phyloP scores from a whole-genome alignment of 2,888 invertebrate species.

The Baccha elongata region DNA sequence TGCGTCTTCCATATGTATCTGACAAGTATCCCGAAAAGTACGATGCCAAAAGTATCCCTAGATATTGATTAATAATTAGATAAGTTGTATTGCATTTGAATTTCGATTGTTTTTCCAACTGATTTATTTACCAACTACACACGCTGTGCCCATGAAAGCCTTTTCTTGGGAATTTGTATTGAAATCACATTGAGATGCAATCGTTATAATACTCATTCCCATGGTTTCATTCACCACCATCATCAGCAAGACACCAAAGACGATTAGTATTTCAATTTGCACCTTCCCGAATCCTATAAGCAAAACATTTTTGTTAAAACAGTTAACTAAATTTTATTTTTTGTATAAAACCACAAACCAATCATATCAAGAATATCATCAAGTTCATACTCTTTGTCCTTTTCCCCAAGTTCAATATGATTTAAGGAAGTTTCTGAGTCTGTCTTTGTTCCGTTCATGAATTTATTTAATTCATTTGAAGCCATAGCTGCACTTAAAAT shows the following conservation, averaged over 20 bases:
- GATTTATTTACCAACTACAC: conserved; percentile 84
- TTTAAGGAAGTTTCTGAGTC: background rate
- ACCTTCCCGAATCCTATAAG: conserved; percentile 86
- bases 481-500: conserved; percentile 32
- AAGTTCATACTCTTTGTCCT: conserved; percentile 25
- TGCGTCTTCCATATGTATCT: conserved; percentile 84
- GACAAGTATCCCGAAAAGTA: conserved; percentile 85
- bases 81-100: background rate
- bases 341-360: conserved; percentile 30
- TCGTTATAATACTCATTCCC: conserved; percentile 87
- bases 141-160: conserved; percentile 86
- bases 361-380: conserved; percentile 55
- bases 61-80: background rate
- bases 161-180: conserved; percentile 84
- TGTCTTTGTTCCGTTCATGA: background rate
- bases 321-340: background rate
- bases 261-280: conserved; percentile 85
- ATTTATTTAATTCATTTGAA: conserved; percentile 24
- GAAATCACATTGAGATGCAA: conserved; percentile 88
- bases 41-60: conserved; percentile 84
- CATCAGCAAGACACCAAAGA: conserved; percentile 86
- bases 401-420: conserved; percentile 23
- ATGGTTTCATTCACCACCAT: conserved; percentile 88
- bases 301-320: background rate
- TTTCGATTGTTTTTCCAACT: background rate